These are phyloP conservation scores for Siphonodentalium dalli DNA, from an alignment of 2,888 invertebrate species.

Conservation along the genomic window DNA sequence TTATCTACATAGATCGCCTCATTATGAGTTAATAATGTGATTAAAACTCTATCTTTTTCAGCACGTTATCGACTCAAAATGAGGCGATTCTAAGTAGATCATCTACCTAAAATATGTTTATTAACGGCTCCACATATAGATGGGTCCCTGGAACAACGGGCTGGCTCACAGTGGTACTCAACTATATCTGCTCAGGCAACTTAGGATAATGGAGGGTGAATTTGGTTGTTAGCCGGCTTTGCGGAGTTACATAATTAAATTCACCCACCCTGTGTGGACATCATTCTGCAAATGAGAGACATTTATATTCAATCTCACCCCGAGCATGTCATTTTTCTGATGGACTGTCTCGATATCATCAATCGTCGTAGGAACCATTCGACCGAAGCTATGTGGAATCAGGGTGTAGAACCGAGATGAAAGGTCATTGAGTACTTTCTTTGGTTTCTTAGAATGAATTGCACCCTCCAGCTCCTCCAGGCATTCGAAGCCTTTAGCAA, in stretches of 20 bases:
- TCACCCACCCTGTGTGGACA: too few species aligned
- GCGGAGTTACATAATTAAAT: too few species aligned
- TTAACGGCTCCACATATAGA: conserved; percentile 5
- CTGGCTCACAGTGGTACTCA: not conserved
- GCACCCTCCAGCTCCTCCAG: conserved; percentile 64
- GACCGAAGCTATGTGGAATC: conserved; percentile 66
- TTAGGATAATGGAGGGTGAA: conserved; percentile 2
- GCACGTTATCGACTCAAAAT: too few species aligned
- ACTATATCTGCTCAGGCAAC: not conserved
- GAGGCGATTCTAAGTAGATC: too few species aligned
- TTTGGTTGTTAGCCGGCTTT: too few species aligned
- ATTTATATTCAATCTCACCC: too few species aligned
- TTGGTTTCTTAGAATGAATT: conserved; percentile 48
- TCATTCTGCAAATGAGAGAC: too few species aligned
- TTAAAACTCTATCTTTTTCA: too few species aligned
- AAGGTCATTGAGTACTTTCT: conserved; percentile 44
- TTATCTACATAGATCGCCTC: too few species aligned
- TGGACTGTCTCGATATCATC: conserved; percentile 49
- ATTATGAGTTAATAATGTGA: too few species aligned
- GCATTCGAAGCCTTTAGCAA: conserved; percentile 66
- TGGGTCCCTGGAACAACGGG: not conserved
- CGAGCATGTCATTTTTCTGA: conserved; percentile 65
- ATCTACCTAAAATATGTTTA: too few species aligned
- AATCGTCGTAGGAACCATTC: conserved; percentile 61
- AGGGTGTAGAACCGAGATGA: conserved; percentile 65